A percentile compares a stretch with the other conserved stretches of the same genome.
These are phyloP conservation scores for Drosophila melanogaster DNA, from an alignment of 1,140 invertebrate genomes.

Conservation along the genomic window DNA sequence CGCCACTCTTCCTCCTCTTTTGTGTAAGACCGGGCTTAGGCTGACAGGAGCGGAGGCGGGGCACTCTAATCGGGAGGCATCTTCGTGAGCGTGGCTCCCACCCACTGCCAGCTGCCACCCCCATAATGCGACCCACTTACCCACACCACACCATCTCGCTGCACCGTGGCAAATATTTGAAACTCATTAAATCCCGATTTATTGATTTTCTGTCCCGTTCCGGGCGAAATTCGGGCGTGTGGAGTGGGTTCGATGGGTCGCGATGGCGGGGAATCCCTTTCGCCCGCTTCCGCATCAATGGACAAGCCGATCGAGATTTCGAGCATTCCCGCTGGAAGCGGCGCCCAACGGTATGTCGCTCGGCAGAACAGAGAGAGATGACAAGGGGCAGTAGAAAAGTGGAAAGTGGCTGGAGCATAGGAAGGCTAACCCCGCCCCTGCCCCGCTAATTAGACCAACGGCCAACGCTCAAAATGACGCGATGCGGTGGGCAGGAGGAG, in stretches of 20 bases:
- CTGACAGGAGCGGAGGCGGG: constrained; percentile 7
- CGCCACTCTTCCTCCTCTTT: neutral
- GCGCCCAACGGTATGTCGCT: constrained; percentile 14
- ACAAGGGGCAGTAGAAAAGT: neutral
- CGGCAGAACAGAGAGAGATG: no score
- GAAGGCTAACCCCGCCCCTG: constrained; percentile 10
- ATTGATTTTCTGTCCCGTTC: constrained; percentile 72
- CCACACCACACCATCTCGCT: neutral
- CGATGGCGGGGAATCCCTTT: neutral
- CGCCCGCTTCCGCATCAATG: constrained; percentile 5
- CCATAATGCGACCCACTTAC: constrained; percentile 23
- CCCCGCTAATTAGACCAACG: constrained; percentile 17
- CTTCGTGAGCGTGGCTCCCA: constrained; percentile 23
- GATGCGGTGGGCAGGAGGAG: neutral
- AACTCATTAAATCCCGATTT: constrained; percentile 77
- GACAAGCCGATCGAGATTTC: neutral
- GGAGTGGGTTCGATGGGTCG: neutral
- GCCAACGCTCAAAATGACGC: neutral
- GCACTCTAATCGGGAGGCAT: constrained; percentile 31
- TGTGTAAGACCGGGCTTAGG: constrained; percentile 27
- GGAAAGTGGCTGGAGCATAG: neutral
- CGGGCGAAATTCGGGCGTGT: constrained; percentile 28
- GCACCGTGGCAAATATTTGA: constrained; percentile 63
- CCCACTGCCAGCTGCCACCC: constrained; percentile 13
- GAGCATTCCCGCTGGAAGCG: constrained; percentile 4